phyloP scores from a whole-genome alignment of 53 echinoderm and acorn worm genomes.

The Arbacia lixula region DNA sequence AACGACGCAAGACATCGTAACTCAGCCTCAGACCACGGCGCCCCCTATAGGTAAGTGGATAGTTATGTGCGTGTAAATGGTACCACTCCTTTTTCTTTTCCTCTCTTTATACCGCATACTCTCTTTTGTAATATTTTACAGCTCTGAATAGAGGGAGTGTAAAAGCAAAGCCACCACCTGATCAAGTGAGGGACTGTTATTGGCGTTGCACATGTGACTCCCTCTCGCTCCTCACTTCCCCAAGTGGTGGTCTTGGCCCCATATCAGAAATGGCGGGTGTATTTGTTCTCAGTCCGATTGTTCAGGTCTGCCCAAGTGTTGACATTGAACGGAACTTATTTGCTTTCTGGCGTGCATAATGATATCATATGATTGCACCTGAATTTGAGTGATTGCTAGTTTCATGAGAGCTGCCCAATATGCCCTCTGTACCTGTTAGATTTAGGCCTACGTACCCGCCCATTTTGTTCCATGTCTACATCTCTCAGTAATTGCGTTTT shows the following conservation, averaged over 20 bases:
- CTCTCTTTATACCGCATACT: neutral
- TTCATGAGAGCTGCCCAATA: neutral
- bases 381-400: conserved; percentile 38
- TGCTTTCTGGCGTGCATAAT: conserved; percentile 49
- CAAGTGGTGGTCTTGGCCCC: conserved; percentile 5
- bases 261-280: conserved; percentile 37
- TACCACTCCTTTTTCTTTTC: neutral
- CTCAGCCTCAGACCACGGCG: conserved; percentile 13
- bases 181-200: neutral
- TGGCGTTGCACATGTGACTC: neutral
- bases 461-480: no score
- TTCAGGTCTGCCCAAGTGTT: conserved; percentile 22
- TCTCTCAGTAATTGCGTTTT: no score
- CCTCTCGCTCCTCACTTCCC: neutral
- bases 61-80: neutral
- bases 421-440: conserved; percentile 2
- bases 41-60: conserved; percentile 36
- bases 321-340: conserved; percentile 47
- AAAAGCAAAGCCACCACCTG: conserved; percentile 6
- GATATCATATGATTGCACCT: conserved; percentile 49
- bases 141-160: neutral
- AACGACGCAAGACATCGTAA: conserved; percentile 5
- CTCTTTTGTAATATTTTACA: conserved; percentile 24
- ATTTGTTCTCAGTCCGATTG: conserved; percentile 31
- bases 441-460: no score